Conservation (phyloP, 1,140 invertebrate species). For the Brachionus manjavacas region DNA sequence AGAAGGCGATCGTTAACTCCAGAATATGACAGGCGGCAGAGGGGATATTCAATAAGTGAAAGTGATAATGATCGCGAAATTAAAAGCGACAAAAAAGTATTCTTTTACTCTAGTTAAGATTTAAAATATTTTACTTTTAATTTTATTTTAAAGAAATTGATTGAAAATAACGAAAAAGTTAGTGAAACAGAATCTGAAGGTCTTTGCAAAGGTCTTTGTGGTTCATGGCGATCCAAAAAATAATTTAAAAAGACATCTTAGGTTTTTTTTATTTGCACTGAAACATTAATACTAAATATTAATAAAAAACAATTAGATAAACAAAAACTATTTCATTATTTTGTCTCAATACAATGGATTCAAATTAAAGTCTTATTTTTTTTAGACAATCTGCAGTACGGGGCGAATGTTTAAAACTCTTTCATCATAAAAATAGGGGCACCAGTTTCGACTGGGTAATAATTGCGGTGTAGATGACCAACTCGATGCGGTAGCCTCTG, state of each 20-base stretch:
- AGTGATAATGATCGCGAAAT: neutral
- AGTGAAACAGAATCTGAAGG: neutral
- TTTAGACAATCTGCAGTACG: too few species aligned
- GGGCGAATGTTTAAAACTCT: too few species aligned
- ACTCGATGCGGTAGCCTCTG: too few species aligned
- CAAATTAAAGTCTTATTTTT: too few species aligned
- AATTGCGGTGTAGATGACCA: too few species aligned
- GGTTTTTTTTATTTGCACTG: neutral
- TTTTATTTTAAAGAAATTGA: neutral
- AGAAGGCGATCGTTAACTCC: neutral
- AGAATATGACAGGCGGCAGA: neutral
- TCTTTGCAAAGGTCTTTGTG: neutral
- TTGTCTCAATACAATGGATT: too few species aligned
- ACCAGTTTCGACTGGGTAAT: too few species aligned
- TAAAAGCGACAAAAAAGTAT: neutral
- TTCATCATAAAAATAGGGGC: too few species aligned
- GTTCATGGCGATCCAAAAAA: conserved; percentile 4
- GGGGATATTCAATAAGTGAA: neutral
- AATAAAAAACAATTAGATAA: too few species aligned
- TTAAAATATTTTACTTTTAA: neutral
- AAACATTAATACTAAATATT: neutral
- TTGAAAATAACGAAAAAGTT: neutral
- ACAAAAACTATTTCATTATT: too few species aligned
- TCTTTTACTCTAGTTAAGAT: neutral
- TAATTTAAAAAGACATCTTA: neutral